These are phyloP conservation scores for Anaspis maculata DNA, from an alignment of 2,888 invertebrate genomes.

Conservation along the genomic window DNA sequence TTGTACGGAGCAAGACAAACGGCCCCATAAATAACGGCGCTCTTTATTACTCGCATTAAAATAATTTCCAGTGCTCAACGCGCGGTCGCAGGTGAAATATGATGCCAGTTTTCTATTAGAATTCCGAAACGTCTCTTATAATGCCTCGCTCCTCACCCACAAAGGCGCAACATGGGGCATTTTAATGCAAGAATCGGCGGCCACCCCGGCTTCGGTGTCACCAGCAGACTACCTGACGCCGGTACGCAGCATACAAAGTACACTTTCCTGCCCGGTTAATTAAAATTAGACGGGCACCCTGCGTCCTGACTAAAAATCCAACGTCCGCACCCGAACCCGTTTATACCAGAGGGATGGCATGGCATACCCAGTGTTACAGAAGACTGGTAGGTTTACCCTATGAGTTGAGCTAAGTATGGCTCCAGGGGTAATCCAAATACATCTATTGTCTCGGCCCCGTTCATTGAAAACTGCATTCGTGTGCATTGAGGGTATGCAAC, in stretches of 20 bases:
- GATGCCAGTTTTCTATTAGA: constrained; percentile 36
- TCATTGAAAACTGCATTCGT: too few relatives aligned
- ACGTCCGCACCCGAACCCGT: too few relatives aligned
- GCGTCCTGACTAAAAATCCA: too few relatives aligned
- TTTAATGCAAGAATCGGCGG: constrained; percentile 24
- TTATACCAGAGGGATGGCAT: too few relatives aligned
- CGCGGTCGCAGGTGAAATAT: constrained; percentile 35
- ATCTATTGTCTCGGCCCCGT: too few relatives aligned
- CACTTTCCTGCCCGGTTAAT: constrained; percentile 20
- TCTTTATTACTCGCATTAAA: constrained; percentile 37
- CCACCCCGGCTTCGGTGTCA: too few relatives aligned
- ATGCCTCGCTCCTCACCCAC: constrained; percentile 22
- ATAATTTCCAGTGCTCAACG: constrained; percentile 36
- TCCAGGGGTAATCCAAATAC: too few relatives aligned
- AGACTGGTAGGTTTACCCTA: too few relatives aligned
- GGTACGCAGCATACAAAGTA: constrained; percentile 20
- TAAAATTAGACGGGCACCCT: too few relatives aligned
- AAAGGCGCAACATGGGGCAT: constrained; percentile 28
- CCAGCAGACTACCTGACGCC: constrained; percentile 20
- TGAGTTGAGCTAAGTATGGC: too few relatives aligned
- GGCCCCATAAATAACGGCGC: constrained; percentile 30
- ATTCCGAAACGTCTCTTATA: constrained; percentile 32
- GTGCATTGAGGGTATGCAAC: too few relatives aligned
- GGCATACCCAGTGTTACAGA: too few relatives aligned
- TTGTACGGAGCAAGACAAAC: constrained; percentile 22